These are phyloP conservation scores for Orthosia cruda DNA, from an alignment of 2,888 invertebrate species.

Conservation along the genomic window DNA sequence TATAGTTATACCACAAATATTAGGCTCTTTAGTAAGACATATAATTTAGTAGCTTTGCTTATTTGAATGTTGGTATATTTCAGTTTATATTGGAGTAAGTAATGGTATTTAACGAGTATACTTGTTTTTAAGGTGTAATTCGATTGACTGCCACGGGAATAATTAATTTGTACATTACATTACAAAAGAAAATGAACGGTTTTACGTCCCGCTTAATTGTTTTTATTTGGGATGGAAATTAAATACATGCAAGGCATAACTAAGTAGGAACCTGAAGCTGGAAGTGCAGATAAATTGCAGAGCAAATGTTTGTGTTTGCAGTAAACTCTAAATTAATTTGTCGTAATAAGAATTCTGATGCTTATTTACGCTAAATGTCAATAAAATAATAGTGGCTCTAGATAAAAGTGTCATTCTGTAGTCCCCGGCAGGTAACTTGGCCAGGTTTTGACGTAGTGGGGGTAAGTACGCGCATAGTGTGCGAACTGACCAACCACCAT, in stretches of 20 bases:
- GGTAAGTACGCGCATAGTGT: too few relatives aligned
- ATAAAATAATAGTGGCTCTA: too few relatives aligned
- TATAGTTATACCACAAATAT: too few relatives aligned
- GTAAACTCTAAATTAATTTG: neutral
- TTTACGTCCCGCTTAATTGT: constrained; percentile 10
- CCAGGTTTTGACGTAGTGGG: too few relatives aligned
- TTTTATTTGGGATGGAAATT: constrained; percentile 6
- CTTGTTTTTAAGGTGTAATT: constrained; percentile 5
- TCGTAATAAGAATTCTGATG: neutral
- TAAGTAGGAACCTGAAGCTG: neutral
- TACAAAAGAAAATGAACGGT: neutral
- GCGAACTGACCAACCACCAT: too few relatives aligned
- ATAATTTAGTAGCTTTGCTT: too few relatives aligned
- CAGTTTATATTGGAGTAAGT: constrained; percentile 32
- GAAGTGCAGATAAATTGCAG: neutral
- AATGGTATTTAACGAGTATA: constrained; percentile 20
- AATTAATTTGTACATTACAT: constrained; percentile 13
- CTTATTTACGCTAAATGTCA: too few relatives aligned
- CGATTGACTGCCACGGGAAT: neutral
- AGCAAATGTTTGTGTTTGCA: neutral
- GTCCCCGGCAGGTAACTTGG: too few relatives aligned
- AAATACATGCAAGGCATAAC: neutral
- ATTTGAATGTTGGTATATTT: neutral
- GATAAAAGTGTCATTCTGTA: too few relatives aligned
- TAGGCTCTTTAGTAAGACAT: too few relatives aligned